phyloP scores from a whole-genome alignment of 2,888 invertebrate species.

The Pterostichus madidus region DNA sequence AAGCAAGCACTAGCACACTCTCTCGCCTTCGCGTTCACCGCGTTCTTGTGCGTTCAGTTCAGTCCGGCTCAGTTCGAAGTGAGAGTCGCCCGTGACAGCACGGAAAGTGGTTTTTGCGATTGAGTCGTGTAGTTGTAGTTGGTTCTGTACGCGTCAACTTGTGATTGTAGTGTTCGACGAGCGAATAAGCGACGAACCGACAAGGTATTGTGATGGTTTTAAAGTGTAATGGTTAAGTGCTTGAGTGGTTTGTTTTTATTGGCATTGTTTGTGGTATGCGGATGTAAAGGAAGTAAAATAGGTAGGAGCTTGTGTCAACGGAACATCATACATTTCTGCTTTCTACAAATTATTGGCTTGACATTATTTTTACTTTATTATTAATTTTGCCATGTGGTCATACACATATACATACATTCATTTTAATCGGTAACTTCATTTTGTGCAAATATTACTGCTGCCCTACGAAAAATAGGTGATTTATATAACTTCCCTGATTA shows the following conservation, averaged over 20 bases:
- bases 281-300: constrained; percentile 12
- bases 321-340: too few species aligned
- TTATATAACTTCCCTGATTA: too few species aligned
- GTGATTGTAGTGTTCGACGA: constrained; percentile 6
- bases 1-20: constrained; percentile 5
- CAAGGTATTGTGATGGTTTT: constrained; percentile 16
- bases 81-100: constrained; percentile 48
- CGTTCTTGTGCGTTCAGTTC: constrained; percentile 20
- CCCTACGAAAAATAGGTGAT: too few species aligned
- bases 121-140: not conserved
- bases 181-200: constrained; percentile 41
- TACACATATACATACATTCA: too few species aligned
- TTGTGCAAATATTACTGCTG: too few species aligned
- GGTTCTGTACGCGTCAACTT: not conserved
- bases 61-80: constrained; percentile 47
- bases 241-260: not conserved
- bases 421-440: too few species aligned
- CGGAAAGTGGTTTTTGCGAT: constrained; percentile 54
- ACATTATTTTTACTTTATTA: too few species aligned
- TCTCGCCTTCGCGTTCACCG: constrained; percentile 17
- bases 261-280: not conserved
- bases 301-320: not conserved
- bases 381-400: too few species aligned
- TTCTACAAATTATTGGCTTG: too few species aligned
- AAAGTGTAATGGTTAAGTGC: constrained; percentile 2